Conservation (phyloP, 2,113 vertebrate species). For the Trinectes maculatus region DNA sequence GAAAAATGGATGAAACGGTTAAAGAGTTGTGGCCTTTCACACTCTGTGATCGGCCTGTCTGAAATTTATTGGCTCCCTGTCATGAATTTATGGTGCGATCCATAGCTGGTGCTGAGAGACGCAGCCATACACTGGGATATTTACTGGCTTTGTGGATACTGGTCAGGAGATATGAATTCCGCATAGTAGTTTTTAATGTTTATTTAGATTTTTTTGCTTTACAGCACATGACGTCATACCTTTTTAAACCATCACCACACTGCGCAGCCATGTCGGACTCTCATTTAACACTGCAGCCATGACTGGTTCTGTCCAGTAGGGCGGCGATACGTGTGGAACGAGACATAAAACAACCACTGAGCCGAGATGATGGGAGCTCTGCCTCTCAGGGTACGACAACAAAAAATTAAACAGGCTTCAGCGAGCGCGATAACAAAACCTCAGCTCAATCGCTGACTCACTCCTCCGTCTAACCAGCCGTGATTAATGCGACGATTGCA, state of each 20-base stretch:
- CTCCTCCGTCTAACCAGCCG: conserved; percentile 25
- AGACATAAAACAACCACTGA: conserved; percentile 7
- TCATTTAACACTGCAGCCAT: no score
- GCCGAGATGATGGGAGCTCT: background rate
- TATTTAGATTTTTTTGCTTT: background rate
- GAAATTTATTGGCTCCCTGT: background rate
- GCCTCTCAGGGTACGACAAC: conserved; percentile 14
- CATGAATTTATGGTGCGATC: background rate
- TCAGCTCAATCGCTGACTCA: conserved; percentile 5
- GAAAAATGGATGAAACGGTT: background rate
- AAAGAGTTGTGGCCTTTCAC: background rate
- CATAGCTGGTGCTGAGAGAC: background rate
- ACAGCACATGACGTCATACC: background rate
- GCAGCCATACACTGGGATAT: background rate
- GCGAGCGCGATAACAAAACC: conserved; percentile 1
- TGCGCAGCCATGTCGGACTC: no score
- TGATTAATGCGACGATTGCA: conserved; percentile 52
- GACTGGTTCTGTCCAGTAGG: background rate
- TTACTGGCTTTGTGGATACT: background rate
- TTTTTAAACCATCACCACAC: background rate
- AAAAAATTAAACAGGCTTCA: conserved; percentile 11
- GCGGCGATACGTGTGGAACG: background rate
- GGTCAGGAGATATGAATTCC: background rate
- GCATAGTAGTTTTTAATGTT: background rate
- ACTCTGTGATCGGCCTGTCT: background rate